Evolutionary conservation across 2,797 vertebrate genomes (phyloP).

Genomic region (Darevskia nairensis): DNA sequence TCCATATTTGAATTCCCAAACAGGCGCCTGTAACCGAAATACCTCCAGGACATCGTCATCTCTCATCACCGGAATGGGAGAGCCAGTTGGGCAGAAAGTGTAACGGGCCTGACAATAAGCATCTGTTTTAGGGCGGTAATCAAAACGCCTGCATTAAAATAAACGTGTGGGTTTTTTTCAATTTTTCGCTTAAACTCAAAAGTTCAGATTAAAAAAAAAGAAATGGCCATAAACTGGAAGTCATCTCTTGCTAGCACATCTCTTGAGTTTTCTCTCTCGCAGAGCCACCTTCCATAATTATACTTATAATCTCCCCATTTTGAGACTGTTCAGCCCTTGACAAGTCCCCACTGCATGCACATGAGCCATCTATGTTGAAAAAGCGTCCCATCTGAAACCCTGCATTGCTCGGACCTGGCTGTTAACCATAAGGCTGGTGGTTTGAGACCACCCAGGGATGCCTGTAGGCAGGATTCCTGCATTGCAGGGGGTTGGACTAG

Average conservation of each 20-base stretch:
- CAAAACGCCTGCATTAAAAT: constrained; percentile 84
- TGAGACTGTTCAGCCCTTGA: too few relatives aligned
- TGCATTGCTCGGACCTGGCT: too few relatives aligned
- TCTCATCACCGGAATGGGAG: constrained; percentile 87
- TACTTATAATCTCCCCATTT: neutral
- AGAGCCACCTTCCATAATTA: neutral
- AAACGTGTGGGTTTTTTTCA: constrained; percentile 27
- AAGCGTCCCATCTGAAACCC: neutral
- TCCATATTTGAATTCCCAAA: constrained; percentile 98
- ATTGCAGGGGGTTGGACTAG: too few relatives aligned
- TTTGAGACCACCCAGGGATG: too few relatives aligned
- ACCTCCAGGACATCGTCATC: constrained; percentile 88
- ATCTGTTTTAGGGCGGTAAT: constrained; percentile 87
- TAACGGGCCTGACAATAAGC: constrained; percentile 92
- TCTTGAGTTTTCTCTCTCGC: neutral
- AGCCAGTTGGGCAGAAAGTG: constrained; percentile 93
- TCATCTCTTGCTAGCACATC: neutral
- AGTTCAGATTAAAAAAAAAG: too few relatives aligned
- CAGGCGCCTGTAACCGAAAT: constrained; percentile 92
- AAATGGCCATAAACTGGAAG: neutral
- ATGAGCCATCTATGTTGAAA: too few relatives aligned
- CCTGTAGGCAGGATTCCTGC: too few relatives aligned
- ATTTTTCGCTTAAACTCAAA: constrained; percentile 15
- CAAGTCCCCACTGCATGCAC: too few relatives aligned
- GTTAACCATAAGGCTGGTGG: too few relatives aligned